Base-by-base conservation (phyloP, 1,140 invertebrate species). In the Macrobrachium rosenbergii region DNA sequence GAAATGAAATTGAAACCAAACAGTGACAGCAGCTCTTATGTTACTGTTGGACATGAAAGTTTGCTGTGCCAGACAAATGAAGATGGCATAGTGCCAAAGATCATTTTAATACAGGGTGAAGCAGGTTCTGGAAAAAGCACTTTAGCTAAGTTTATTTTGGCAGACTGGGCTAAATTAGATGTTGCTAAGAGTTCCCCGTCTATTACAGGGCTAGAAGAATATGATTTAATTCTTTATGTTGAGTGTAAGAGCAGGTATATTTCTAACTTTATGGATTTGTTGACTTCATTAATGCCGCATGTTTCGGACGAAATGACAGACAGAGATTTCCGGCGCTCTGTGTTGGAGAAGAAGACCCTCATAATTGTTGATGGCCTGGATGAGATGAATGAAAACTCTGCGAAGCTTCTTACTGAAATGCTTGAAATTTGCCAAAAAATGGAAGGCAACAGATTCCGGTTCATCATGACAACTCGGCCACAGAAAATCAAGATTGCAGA, bases 111-210 rank as follows among this genome's bases (percentile, higher is more conserved):
- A 52, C 76, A 86, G 52, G 84, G 84, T 17, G 84, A 86, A 16
- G 84, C 84, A 23, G 84, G 84, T 59, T 77, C 84, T 45, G 84
- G 84, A 12, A 86, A 86, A 45, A 86, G 75, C 67, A 86, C 84
- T n/a, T 62, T 86, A 14, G 8, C 78, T 8, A 86, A 86, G 80
- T 78, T 86, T 12, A 81, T 86, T 73, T 28, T 86, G 52, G 64
- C 63, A 69, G 64, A 80, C 14, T 86, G 84, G 84, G 45, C 21
- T 3, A 16, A 12, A 16, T 16, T 37, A 23, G 43, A 73, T 12
- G 16, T n/a, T 17, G n/a, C 0, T 28, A 45, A 23, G 3, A 12
- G 28, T 0, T 11, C 43, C 2, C 23, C 23, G 12, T 52, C n/a
- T 60, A 76, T 86, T 69, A 21, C 19, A 23, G 76, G 67, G 7